These are phyloP conservation scores for Drosophila tropicalis DNA, from an alignment of 1,140 invertebrate genomes.

Conservation along the genomic window DNA sequence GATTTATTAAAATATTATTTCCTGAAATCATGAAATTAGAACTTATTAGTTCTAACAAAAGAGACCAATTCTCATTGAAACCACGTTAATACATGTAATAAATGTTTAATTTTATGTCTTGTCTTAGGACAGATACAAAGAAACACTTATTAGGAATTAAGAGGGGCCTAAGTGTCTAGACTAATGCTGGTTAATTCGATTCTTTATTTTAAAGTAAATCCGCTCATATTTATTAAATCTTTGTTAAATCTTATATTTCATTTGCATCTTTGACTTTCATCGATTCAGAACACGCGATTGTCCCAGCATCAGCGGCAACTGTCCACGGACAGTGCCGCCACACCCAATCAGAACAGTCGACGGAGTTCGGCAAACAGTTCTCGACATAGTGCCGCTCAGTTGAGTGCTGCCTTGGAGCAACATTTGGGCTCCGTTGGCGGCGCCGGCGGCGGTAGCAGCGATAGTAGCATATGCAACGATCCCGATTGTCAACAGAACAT, in stretches of 20 bases:
- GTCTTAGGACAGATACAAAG: too few relatives aligned
- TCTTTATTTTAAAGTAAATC: too few relatives aligned
- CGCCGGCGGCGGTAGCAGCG: conserved; percentile 35
- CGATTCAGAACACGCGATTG: conserved; percentile 59
- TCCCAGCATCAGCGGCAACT: conserved; percentile 68
- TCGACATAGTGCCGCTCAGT: conserved; percentile 61
- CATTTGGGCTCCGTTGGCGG: conserved; percentile 42
- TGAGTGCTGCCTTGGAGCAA: conserved; percentile 61
- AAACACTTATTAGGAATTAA: too few relatives aligned
- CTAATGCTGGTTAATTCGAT: too few relatives aligned
- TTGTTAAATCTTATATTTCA: conserved; percentile 2
- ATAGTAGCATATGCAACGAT: conserved; percentile 68
- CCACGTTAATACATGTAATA: too few relatives aligned
- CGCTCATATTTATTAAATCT: too few relatives aligned
- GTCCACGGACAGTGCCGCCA: conserved; percentile 57
- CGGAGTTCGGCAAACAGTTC: conserved; percentile 71
- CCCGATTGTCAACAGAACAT: conserved; percentile 74
- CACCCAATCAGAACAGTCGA: conserved; percentile 72
- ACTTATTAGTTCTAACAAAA: too few relatives aligned
- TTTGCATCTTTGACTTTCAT: not conserved
- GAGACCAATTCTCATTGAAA: too few relatives aligned
- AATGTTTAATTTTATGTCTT: too few relatives aligned
- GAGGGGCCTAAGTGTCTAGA: too few relatives aligned
- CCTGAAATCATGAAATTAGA: too few relatives aligned
- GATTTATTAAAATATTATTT: too few relatives aligned